Evolutionary conservation across 1,140 invertebrate genomes (phyloP).

Genomic region (Diorhabda elongata): DNA sequence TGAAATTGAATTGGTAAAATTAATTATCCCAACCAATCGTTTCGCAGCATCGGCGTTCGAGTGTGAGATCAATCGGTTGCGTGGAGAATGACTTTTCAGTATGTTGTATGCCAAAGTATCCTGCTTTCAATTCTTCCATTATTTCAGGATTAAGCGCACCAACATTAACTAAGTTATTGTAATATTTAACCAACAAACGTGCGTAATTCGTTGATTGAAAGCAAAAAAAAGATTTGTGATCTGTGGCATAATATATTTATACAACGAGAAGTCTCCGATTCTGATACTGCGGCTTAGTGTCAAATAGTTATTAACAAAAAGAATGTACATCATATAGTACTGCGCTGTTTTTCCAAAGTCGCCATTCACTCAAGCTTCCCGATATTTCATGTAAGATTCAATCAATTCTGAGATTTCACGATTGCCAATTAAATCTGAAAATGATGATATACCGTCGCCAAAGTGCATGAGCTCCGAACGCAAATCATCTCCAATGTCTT

Average conservation of each 20-base stretch:
- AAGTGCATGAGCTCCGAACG: slow-evolving; percentile 12
- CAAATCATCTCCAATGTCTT: slow-evolving; percentile 8
- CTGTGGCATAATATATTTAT: slow-evolving; percentile 22
- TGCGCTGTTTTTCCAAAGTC: slow-evolving; percentile 42
- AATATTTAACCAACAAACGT: slow-evolving; percentile 25
- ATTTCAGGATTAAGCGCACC: slow-evolving; percentile 26
- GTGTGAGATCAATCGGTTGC: slow-evolving; percentile 28
- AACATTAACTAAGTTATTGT: slow-evolving; percentile 18
- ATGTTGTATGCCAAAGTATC: slow-evolving; percentile 30
- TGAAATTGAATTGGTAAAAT: slow-evolving; percentile 8
- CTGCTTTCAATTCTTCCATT: slow-evolving; percentile 25
- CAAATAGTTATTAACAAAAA: slow-evolving; percentile 38
- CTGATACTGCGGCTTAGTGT: slow-evolving; percentile 35
- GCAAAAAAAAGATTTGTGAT: slow-evolving; percentile 33
- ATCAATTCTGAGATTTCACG: slow-evolving; percentile 7
- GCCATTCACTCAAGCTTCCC: slow-evolving; percentile 16
- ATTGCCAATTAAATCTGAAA: slow-evolving; percentile 7
- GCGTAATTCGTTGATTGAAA: slow-evolving; percentile 33
- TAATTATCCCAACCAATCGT: slow-evolving; percentile 26
- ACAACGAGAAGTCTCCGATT: slow-evolving; percentile 34
- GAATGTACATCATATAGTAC: slow-evolving; percentile 41
- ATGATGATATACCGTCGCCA: slow-evolving; percentile 13
- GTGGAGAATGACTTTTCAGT: slow-evolving; percentile 28
- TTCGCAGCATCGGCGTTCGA: background rate
- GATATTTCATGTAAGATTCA: slow-evolving; percentile 1